These are phyloP conservation scores for Zygothrica quintamaculata DNA, from an alignment of 2,888 invertebrate species.

Conservation along the genomic window DNA sequence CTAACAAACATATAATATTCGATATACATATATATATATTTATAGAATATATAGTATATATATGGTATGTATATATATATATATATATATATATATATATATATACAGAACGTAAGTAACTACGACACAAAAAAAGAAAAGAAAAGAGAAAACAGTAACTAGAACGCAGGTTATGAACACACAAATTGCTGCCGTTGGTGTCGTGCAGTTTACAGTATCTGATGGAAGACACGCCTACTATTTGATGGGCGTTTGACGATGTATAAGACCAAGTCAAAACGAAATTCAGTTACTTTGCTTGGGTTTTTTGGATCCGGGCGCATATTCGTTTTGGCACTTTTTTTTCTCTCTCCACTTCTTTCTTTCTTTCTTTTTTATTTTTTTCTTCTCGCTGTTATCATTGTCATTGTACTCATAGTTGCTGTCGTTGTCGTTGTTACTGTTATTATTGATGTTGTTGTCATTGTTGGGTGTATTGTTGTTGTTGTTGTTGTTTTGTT, in stretches of 20 bases:
- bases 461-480: conserved; percentile 9
- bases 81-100: conserved; percentile 28
- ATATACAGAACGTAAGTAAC: conserved; percentile 20
- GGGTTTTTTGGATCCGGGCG: conserved; percentile 46
- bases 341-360: too few relatives aligned
- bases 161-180: conserved; percentile 71
- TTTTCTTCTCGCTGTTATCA: too few relatives aligned
- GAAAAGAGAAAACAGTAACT: too few relatives aligned
- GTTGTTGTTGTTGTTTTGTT: conserved; percentile 31
- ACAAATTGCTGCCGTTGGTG: conserved; percentile 53
- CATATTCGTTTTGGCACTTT: conserved; percentile 61
- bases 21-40: conserved; percentile 3
- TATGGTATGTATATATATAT: conserved; percentile 3
- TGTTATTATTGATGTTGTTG: conserved; percentile 58
- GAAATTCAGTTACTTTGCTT: conserved; percentile 65
- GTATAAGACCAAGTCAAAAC: conserved; percentile 37
- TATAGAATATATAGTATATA: too few relatives aligned
- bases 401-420: conserved; percentile 27
- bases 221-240: conserved; percentile 29
- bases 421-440: conserved; percentile 58
- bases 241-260: too few relatives aligned
- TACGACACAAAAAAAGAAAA: conserved; percentile 45
- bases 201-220: conserved; percentile 17
- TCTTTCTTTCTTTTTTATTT: too few relatives aligned
- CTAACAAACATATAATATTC: conserved; percentile 18